Percentiles rank a stretch among this genome's conserved stretches.
phyloP scores from a whole-genome alignment of 2,888 invertebrate genomes.

The Saturnia japonica region DNA sequence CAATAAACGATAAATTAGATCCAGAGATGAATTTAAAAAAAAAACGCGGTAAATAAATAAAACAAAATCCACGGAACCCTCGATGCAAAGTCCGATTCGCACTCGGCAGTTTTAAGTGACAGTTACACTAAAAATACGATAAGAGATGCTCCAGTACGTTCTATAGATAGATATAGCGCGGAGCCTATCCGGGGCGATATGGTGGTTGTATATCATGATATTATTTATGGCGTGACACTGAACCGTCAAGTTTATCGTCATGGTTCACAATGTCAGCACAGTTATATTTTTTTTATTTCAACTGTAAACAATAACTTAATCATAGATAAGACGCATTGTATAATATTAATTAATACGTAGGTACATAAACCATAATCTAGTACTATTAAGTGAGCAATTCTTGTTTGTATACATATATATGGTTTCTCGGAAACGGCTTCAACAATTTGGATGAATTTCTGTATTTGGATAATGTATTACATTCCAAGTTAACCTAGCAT shows the following conservation, averaged over 20 bases:
- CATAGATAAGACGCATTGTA: background rate
- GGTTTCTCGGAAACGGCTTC: no score
- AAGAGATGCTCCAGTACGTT: background rate
- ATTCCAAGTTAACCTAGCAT: no score
- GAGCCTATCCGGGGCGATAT: background rate
- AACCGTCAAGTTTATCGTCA: background rate
- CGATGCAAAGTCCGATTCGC: background rate
- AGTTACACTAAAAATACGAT: background rate
- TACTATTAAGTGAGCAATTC: no score
- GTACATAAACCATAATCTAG: background rate
- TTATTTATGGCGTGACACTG: background rate
- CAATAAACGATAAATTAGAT: background rate
- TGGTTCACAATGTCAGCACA: background rate
- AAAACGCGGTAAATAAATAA: background rate
- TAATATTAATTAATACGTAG: background rate
- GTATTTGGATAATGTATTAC: no score
- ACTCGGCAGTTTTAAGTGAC: background rate
- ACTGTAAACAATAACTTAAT: background rate
- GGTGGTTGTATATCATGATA: background rate
- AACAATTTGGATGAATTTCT: no score
- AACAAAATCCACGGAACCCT: background rate
- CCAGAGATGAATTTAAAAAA: no score
- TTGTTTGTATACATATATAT: no score
- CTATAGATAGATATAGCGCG: background rate
- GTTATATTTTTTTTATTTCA: background rate